A percentile compares a stretch with the other conserved stretches of the same genome.
phyloP scores from a whole-genome alignment of 2,113 vertebrate genomes.

The Ciconia maguari region DNA sequence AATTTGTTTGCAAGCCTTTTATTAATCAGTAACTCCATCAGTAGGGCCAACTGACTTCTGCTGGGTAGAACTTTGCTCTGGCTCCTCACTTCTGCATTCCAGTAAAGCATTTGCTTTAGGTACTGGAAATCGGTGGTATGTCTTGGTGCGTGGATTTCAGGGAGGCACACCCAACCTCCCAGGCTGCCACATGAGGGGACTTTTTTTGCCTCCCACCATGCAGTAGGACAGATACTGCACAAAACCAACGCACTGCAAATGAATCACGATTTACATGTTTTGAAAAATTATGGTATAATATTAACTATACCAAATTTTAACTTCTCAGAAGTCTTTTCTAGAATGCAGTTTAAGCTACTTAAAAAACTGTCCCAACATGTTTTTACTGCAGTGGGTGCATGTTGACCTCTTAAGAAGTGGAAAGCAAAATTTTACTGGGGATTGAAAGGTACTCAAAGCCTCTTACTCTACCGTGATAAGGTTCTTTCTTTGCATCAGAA shows the following conservation, averaged over 20 bases:
- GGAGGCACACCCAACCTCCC: neutral
- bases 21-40: slow-evolving; percentile 9
- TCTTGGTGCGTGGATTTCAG: neutral
- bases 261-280: neutral
- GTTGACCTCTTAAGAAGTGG: neutral
- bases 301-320: neutral
- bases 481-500: neutral
- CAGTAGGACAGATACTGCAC: neutral
- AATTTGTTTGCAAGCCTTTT: slow-evolving; percentile 14
- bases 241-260: neutral
- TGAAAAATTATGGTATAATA: neutral
- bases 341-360: neutral
- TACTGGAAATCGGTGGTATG: neutral
- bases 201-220: neutral
- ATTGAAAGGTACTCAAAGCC: neutral
- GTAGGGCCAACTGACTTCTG: neutral
- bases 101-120: neutral
- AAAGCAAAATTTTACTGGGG: neutral
- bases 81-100: neutral
- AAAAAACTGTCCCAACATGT: neutral
- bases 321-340: neutral
- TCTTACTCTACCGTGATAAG: neutral
- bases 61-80: neutral
- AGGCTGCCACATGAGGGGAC: neutral
- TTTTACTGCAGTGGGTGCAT: neutral